Evolutionary conservation across 2,113 vertebrate species (phyloP), one percentile per base, ranked within the genome.

Genomic region (Limnothrissa miodon): DNA sequence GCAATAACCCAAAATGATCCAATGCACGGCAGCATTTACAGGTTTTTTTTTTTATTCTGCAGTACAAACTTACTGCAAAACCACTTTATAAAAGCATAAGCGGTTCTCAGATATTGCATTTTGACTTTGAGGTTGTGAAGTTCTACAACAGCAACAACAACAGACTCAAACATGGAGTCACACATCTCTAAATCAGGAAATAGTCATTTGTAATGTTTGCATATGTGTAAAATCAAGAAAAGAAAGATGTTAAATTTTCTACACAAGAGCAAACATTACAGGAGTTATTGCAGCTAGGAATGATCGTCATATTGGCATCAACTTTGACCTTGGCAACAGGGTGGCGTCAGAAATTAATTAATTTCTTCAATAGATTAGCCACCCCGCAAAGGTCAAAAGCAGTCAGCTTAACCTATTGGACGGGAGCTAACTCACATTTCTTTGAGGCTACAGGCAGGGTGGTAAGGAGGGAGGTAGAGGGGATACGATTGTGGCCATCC

Each of bases 381-480:
- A 56, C 51, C 51, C 51, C 51, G 19, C 21, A 4, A 56, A 56
- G 51, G 51, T 6, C 51, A 56, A 56, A 1, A 56, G 51, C 19
- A 56, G 19, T 56, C 21, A 56, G 51, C 4, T 56, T 56, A 29
- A n/a, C 59, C 59, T 62, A 3, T n/a, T 62, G n/a, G 59, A 39
- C 46, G 19, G 83, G 89, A 86, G 66, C 51, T 45, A 81, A 93
- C 92, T 96, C 93, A 99, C 98, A 92, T 94, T 96, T 96, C 86
- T 87, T 93, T 85, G 92, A 89, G 84, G 92, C 91, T 93, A 93
- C 93, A 84, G 94, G 88, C 83, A 95, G 94, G 81, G 94, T 91
- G 78, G 96, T 94, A 46, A 92, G 79, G 62, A 93, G 89, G 4
- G 88, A 80, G 81, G 93, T 84, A 86, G 89, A 85, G 39, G 94